Conservation (phyloP, 2,797 vertebrate species). For the Apodemus agrarius region DNA sequence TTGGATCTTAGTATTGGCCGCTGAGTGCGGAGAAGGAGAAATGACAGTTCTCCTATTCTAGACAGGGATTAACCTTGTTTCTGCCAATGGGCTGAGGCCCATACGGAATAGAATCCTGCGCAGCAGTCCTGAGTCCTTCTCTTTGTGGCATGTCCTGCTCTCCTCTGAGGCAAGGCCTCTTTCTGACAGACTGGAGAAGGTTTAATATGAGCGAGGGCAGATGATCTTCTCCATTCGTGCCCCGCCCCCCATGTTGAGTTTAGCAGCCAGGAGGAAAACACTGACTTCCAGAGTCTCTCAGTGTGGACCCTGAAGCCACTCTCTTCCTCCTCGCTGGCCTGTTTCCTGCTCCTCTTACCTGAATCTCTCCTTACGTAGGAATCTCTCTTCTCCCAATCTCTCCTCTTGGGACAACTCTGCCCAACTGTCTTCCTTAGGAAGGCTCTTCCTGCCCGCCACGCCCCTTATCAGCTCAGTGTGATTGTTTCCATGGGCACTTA, state of each 20-base stretch:
- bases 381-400: rapidly evolving
- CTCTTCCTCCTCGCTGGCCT: neutral
- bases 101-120: neutral
- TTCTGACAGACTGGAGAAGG: neutral
- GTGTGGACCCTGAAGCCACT: neutral
- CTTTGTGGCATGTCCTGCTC: neutral
- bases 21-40: neutral
- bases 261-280: neutral
- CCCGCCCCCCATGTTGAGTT: neutral
- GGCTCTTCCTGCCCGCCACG: neutral
- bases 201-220: neutral
- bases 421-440: neutral
- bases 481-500: neutral
- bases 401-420: neutral
- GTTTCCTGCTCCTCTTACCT: neutral
- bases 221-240: neutral
- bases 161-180: neutral
- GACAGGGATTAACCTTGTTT: neutral
- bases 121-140: neutral
- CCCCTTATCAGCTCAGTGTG: neutral
- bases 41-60: neutral
- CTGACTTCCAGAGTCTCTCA: neutral
- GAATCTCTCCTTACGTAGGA: neutral
- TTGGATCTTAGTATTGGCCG: neutral
- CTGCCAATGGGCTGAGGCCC: neutral